Evolutionary conservation across 2,888 invertebrate species (phyloP), one percentile per base, ranked within the genome.

Genomic region (Heliconius charithonia): DNA sequence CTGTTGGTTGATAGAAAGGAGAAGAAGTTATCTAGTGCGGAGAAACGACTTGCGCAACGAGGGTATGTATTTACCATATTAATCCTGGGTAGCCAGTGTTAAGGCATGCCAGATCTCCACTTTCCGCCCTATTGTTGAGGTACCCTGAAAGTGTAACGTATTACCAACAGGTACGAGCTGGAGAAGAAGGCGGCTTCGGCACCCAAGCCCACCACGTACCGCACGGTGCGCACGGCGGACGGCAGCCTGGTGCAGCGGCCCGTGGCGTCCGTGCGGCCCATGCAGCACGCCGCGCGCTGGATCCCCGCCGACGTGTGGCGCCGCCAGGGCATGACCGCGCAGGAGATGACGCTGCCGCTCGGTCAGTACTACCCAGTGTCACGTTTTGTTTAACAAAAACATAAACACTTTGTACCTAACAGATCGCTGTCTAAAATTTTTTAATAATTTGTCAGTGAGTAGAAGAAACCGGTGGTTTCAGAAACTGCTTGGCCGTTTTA

Each of bases 1-100:
- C 94, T 99, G 76, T 95, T 99, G 56, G 97, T 99, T 6, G 99
- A 99, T 91, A 96, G 98, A 67, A 99, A 99, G 88, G 99, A 99
- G 87, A 98, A 99, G 90, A 98, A 99, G 87, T 93, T 99, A 67
- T 98, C 99, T 0, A 97, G 97, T 87, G 98, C 98, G 45, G 99
- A 99, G 89, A 99, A 99, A 90, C 95, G 98, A 83, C 93, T 99
- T 76, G 99, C 99, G 0, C 98, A 99, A 88, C 96, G 98, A 86
- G 96, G 96, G 91, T 95, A 81, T 88, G 91, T 85, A 4, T 69
- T 41, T 4, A 25, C 1, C 13, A 25, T 69, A 16, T 65, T n/a
- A 12, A 1, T 16, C 13, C 45, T 45, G 45, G 45, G 45, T 45
- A 4, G 45, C 6, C 3, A 29, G 29, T 41, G 41, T 41, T 41